phyloP scores from a whole-genome alignment of 2,888 invertebrate species.

The Platycheirus albimanus region DNA sequence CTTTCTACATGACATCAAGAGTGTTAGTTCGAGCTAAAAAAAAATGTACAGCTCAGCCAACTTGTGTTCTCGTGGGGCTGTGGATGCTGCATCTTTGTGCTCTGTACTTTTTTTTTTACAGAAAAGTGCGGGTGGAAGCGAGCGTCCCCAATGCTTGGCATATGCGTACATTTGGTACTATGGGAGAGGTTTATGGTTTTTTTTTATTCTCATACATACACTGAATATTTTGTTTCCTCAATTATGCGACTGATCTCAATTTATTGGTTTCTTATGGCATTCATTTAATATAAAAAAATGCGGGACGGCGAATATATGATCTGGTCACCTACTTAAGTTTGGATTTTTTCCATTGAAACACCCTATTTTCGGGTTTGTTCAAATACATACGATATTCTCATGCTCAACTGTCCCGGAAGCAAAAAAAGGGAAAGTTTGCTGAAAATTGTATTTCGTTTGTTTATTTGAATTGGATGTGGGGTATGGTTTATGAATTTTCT shows the following conservation, averaged over 20 bases:
- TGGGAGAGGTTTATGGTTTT: constrained; percentile 51
- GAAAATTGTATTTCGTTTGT: constrained; percentile 1
- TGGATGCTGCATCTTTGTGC: constrained; percentile 36
- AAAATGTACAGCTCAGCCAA: no score
- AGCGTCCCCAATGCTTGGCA: constrained; percentile 51
- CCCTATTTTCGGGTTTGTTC: constrained; percentile 56
- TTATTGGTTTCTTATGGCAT: constrained; percentile 61
- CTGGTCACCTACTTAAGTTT: constrained; percentile 57
- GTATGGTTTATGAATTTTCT: no score
- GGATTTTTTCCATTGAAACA: constrained; percentile 44
- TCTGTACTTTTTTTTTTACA: constrained; percentile 48
- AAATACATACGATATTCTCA: neutral
- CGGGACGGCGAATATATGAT: constrained; percentile 52
- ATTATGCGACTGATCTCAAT: constrained; percentile 64
- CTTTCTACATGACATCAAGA: constrained; percentile 24
- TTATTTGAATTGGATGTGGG: constrained; percentile 12
- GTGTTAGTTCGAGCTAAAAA: constrained; percentile 28
- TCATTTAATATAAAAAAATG: constrained; percentile 30
- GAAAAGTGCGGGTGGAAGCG: constrained; percentile 62
- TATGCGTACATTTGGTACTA: constrained; percentile 50
- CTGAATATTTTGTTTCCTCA: neutral
- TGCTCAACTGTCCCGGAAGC: constrained; percentile 67
- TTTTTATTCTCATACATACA: no score
- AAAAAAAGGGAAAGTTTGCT: constrained; percentile 61
- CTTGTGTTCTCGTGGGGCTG: neutral